Percentiles rank a stretch among this genome's conserved stretches.
phyloP scores from a whole-genome alignment of 2,113 vertebrate genomes.

The Antechinus stuartii region DNA sequence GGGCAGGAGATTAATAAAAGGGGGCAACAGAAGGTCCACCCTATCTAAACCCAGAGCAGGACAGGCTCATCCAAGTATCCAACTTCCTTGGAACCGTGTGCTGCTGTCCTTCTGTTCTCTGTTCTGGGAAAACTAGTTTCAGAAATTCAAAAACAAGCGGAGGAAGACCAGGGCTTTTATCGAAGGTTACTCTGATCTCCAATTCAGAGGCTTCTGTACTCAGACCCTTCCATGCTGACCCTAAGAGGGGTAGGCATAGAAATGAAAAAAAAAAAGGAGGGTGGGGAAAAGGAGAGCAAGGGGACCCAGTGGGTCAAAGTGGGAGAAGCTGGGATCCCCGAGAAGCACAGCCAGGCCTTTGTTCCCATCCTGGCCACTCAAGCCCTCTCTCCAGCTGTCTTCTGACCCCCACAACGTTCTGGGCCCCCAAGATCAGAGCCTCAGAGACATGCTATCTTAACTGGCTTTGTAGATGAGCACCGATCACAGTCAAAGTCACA shows the following conservation, averaged over 20 bases:
- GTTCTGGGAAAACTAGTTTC: background rate
- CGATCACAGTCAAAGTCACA: background rate
- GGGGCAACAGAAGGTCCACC: background rate
- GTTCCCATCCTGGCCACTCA: background rate
- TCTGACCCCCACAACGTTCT: background rate
- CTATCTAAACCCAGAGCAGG: background rate
- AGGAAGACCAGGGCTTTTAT: background rate
- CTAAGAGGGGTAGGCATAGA: background rate
- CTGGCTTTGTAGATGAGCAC: background rate
- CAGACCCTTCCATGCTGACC: background rate
- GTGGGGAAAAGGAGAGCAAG: constrained; percentile 23
- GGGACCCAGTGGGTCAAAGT: constrained; percentile 18
- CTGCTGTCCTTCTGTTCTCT: background rate
- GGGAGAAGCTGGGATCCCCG: background rate
- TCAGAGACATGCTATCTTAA: background rate
- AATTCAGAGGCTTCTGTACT: background rate
- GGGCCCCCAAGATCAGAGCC: background rate
- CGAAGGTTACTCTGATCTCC: background rate
- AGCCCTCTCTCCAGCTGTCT: constrained; percentile 5
- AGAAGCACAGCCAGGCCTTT: no score
- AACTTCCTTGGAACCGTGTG: background rate
- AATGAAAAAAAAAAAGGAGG: constrained; percentile 26
- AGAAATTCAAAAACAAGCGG: background rate
- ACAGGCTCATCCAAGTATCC: background rate
- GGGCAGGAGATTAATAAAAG: background rate